A percentile compares a stretch with the other conserved stretches of the same genome.
Conservation (phyloP, 2,113 vertebrate species). For the Gavialis gangeticus region DNA sequence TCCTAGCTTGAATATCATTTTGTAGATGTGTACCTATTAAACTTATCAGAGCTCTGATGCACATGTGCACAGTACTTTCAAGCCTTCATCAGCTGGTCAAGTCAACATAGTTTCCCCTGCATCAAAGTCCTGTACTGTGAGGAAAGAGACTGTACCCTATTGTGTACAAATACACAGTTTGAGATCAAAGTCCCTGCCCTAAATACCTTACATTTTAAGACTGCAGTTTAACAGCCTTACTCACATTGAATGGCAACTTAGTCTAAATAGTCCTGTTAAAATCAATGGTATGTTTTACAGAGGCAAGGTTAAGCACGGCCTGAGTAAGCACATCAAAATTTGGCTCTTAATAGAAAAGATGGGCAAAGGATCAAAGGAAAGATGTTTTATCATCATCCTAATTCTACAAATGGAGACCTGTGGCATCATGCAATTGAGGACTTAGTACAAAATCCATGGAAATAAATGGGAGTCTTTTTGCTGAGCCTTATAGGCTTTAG, state of each 20-base stretch:
- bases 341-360: background rate
- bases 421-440: background rate
- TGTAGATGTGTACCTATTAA: background rate
- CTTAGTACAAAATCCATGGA: background rate
- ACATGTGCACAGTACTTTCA: background rate
- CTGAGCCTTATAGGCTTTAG: background rate
- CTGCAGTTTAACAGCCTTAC: background rate
- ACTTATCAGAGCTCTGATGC: too few relatives aligned
- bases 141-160: background rate
- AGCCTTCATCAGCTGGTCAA: background rate
- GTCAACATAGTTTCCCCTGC: background rate
- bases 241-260: background rate
- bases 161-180: background rate
- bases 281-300: background rate
- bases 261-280: background rate
- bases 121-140: background rate
- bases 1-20: background rate
- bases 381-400: background rate
- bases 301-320: background rate
- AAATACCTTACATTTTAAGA: background rate
- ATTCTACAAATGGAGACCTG: background rate
- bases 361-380: background rate
- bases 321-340: background rate
- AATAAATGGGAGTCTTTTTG: background rate
- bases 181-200: rapidly evolving